Conservation (phyloP, 1,140 invertebrate genomes). For the Eumeta japonica region DNA sequence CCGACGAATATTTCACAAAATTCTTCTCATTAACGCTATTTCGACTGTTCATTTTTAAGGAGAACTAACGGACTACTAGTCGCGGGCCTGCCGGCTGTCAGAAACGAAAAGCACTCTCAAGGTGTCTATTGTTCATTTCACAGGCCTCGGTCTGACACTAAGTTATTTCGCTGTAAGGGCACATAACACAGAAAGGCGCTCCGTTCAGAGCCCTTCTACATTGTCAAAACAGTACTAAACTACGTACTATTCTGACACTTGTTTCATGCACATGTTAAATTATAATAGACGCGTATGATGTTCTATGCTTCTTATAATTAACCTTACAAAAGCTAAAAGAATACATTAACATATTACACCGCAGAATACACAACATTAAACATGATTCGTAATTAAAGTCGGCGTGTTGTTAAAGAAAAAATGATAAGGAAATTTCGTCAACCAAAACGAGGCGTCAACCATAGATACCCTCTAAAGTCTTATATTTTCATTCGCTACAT, state of each 20-base stretch:
- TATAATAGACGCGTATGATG: conserved; percentile 24
- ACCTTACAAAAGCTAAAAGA: conserved; percentile 11
- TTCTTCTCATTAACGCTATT: conserved; percentile 47
- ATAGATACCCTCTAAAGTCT: conserved; percentile 22
- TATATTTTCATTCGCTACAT: conserved; percentile 9
- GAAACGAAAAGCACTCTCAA: conserved; percentile 31
- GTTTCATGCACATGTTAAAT: conserved; percentile 46
- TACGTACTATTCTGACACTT: conserved; percentile 35
- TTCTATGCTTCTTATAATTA: neutral
- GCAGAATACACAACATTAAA: conserved; percentile 18
- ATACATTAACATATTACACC: conserved; percentile 15
- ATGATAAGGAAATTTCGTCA: conserved; percentile 21
- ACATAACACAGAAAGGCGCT: conserved; percentile 13
- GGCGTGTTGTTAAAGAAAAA: too few species aligned
- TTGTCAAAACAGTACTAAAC: conserved; percentile 32
- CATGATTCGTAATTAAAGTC: too few species aligned
- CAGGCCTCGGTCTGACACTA: conserved; percentile 25
- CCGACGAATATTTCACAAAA: conserved; percentile 45
- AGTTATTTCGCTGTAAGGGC: conserved; percentile 15
- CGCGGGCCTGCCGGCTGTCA: conserved; percentile 49
- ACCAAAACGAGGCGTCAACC: conserved; percentile 34
- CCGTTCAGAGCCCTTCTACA: conserved; percentile 24
- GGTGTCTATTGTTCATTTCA: conserved; percentile 33
- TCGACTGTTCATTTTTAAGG: conserved; percentile 51
- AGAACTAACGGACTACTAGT: conserved; percentile 26